Percentiles rank a stretch among this genome's conserved stretches.
phyloP scores from a whole-genome alignment of 1,140 invertebrate genomes.

The Drosophila parabipectinata region DNA sequence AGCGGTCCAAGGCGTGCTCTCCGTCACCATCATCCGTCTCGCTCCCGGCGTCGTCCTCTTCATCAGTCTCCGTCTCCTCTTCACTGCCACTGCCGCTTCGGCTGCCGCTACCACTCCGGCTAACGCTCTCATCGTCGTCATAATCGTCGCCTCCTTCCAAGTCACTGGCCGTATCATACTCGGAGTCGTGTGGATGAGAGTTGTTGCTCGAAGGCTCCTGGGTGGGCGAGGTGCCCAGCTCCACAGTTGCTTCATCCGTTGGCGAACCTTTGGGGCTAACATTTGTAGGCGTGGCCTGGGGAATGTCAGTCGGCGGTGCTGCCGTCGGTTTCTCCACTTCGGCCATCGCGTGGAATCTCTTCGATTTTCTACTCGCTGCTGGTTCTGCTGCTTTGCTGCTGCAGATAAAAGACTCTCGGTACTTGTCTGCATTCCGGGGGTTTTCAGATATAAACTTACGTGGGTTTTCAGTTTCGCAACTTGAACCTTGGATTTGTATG shows the following conservation, averaged over 20 bases:
- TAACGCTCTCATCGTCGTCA: conserved; percentile 63
- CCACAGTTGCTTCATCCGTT: conserved; percentile 20
- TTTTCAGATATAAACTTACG: conserved; percentile 16
- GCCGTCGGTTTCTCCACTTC: conserved; percentile 74
- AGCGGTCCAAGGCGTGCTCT: conserved; percentile 85
- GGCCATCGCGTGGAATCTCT: conserved; percentile 62
- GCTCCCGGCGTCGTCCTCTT: conserved; percentile 85
- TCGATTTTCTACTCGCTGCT: conserved; percentile 59
- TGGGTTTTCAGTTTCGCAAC: conserved; percentile 4
- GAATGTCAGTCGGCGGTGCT: conserved; percentile 65
- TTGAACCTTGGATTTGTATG: neutral
- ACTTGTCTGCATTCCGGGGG: conserved; percentile 21
- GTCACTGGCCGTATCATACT: conserved; percentile 82
- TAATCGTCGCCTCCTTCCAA: conserved; percentile 84
- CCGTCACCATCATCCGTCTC: conserved; percentile 84
- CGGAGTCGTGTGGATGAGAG: conserved; percentile 81
- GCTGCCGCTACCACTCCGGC: conserved; percentile 71
- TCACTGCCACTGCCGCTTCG: conserved; percentile 84
- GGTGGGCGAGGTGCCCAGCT: conserved; percentile 70
- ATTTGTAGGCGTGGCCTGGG: conserved; percentile 44
- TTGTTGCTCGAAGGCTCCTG: conserved; percentile 72
- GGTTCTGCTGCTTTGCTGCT: conserved; percentile 23
- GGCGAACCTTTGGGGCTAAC: conserved; percentile 39
- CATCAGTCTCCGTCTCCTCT: conserved; percentile 65
- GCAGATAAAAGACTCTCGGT: conserved; percentile 6